A percentile compares a stretch with the other conserved stretches of the same genome.
Conservation (phyloP, 64 coral and sea anemone genomes). For the Pachyseris speciosa region DNA sequence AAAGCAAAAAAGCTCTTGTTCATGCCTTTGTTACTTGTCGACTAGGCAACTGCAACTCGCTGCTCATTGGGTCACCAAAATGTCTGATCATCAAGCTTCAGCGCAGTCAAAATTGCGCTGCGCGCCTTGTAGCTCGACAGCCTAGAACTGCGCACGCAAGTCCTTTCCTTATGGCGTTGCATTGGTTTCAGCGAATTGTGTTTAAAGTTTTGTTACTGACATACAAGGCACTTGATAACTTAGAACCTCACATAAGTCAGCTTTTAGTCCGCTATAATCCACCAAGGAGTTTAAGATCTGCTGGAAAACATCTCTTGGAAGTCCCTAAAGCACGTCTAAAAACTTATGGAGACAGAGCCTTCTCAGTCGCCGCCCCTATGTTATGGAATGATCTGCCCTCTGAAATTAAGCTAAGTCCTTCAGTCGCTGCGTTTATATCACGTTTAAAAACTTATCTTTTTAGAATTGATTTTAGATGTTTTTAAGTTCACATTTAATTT, state of each 20-base stretch:
- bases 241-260: too few species aligned
- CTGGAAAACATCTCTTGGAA: too few species aligned
- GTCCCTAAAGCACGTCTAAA: background rate
- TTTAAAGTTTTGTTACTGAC: conserved; percentile 46
- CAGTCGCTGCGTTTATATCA: background rate
- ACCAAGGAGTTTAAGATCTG: too few species aligned
- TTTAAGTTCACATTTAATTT: too few species aligned
- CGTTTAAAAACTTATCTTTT: conserved; percentile 9
- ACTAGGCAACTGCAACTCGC: conserved; percentile 23
- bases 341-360: conserved; percentile 32
- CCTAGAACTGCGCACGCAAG: background rate
- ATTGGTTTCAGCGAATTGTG: background rate
- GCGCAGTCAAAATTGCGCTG: background rate
- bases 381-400: background rate
- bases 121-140: background rate
- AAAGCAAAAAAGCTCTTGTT: background rate
- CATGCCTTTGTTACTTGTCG: background rate
- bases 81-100: background rate
- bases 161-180: conserved; percentile 18
- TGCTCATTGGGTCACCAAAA: background rate
- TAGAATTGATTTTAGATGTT: background rate
- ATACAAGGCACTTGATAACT: background rate
- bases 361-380: conserved; percentile 22
- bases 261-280: too few species aligned
- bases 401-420: background rate